Evolutionary conservation across 2,888 invertebrate genomes (phyloP).

Genomic region (Chelonus formosanus): DNA sequence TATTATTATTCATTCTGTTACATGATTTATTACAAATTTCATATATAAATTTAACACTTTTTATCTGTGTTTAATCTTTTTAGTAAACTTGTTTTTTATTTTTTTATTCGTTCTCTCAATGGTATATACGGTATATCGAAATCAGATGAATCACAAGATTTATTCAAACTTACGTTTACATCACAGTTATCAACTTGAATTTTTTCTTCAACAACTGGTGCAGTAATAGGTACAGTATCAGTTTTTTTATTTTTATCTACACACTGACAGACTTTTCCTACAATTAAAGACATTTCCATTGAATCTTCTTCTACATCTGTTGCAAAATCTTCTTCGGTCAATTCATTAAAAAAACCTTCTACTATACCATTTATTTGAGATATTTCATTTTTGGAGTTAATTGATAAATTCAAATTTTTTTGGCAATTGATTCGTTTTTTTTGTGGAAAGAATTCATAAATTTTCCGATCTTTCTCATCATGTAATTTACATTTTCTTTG

Average conservation of each 20-base stretch:
- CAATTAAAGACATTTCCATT: conserved; percentile 27
- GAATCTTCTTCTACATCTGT: conserved; percentile 28
- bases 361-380: conserved; percentile 2
- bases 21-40: not conserved
- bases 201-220: not conserved
- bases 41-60: not conserved
- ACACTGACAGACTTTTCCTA: conserved; percentile 7
- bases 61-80: too few relatives aligned
- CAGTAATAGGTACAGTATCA: not conserved
- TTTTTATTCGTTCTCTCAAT: conserved; percentile 48
- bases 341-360: conserved; percentile 7
- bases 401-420: conserved; percentile 26
- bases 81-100: not conserved
- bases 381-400: not conserved
- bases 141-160: conserved; percentile 49
- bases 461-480: conserved; percentile 24
- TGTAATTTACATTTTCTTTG: conserved; percentile 32
- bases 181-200: not conserved
- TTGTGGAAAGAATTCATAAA: conserved; percentile 17
- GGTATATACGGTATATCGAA: conserved; percentile 52
- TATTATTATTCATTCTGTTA: conserved; percentile 1
- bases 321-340: conserved; percentile 27
- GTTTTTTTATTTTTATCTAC: not conserved
- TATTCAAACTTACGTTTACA: conserved; percentile 5
- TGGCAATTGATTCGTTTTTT: conserved; percentile 29